Evolutionary conservation across 2,888 invertebrate species (phyloP).

Genomic region (Drosophila robusta): DNA sequence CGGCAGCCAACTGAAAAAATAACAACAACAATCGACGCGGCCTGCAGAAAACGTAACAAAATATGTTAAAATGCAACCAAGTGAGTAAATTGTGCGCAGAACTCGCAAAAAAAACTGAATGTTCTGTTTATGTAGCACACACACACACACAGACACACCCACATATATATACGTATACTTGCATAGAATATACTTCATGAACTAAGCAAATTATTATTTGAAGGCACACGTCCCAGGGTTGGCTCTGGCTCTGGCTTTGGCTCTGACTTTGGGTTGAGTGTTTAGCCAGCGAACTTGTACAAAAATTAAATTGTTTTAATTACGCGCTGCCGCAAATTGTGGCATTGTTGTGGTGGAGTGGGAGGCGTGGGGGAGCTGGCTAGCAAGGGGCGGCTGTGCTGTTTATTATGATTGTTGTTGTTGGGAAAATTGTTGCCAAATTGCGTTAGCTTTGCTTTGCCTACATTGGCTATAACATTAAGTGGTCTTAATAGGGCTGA

Average conservation of each 20-base stretch:
- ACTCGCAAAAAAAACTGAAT: constrained; percentile 56
- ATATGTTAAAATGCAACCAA: constrained; percentile 79
- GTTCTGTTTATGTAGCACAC: constrained; percentile 74
- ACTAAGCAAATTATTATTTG: constrained; percentile 80
- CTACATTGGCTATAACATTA: constrained; percentile 42
- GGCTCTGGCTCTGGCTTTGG: constrained; percentile 38
- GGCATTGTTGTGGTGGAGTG: constrained; percentile 54
- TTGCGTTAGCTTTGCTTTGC: constrained; percentile 64
- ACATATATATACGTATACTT: constrained; percentile 14
- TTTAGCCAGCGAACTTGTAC: constrained; percentile 70
- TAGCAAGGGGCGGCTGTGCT: constrained; percentile 20
- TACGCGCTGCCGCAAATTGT: constrained; percentile 79
- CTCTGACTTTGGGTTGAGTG: constrained; percentile 27
- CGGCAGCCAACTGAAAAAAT: constrained; percentile 73
- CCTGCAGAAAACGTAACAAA: constrained; percentile 76
- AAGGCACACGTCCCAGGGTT: constrained; percentile 69
- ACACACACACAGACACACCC: constrained; percentile 38
- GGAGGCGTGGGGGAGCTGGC: neutral
- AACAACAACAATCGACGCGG: constrained; percentile 72
- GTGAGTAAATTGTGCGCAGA: constrained; percentile 79
- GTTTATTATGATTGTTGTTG: constrained; percentile 59
- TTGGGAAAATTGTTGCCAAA: constrained; percentile 79
- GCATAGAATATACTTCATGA: constrained; percentile 64
- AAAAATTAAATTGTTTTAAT: constrained; percentile 80
- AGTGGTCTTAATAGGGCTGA: constrained; percentile 48